Conservation (phyloP, 2,113 vertebrate species). For the Hylia prasina region DNA sequence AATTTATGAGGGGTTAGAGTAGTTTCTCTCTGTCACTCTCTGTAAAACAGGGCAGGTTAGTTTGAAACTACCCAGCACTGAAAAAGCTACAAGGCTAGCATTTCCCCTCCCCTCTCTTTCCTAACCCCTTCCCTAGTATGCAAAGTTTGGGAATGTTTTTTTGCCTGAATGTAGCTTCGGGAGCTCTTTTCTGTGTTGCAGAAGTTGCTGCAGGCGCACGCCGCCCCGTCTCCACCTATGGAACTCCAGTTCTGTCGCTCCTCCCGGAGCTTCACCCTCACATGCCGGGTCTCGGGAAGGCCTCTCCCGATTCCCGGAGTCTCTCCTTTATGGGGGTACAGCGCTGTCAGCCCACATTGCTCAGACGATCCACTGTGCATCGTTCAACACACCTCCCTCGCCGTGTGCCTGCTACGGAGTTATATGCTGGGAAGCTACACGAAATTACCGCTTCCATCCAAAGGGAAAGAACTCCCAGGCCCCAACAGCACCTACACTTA, state of each 20-base stretch:
- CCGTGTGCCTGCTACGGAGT: neutral
- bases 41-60: neutral
- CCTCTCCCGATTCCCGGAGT: too few species aligned
- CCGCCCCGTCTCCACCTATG: accelerated
- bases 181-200: neutral
- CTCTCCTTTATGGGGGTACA: neutral
- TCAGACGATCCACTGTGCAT: accelerated
- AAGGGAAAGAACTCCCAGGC: neutral
- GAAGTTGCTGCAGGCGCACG: neutral
- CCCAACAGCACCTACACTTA: neutral
- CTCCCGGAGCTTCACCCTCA: neutral
- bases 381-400: accelerated
- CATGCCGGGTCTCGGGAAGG: accelerated
- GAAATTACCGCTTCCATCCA: neutral
- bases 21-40: neutral
- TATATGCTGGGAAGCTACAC: neutral
- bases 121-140: neutral
- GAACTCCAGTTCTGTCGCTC: neutral
- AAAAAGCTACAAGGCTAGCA: neutral
- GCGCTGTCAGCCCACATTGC: accelerated
- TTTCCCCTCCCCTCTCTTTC: neutral
- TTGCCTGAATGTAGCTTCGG: neutral
- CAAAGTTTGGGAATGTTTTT: neutral
- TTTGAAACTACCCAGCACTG: neutral
- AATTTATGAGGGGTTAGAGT: neutral